Evolutionary conservation across 2,797 vertebrate genomes (phyloP).

Genomic region (Sebastes oblongus): DNA sequence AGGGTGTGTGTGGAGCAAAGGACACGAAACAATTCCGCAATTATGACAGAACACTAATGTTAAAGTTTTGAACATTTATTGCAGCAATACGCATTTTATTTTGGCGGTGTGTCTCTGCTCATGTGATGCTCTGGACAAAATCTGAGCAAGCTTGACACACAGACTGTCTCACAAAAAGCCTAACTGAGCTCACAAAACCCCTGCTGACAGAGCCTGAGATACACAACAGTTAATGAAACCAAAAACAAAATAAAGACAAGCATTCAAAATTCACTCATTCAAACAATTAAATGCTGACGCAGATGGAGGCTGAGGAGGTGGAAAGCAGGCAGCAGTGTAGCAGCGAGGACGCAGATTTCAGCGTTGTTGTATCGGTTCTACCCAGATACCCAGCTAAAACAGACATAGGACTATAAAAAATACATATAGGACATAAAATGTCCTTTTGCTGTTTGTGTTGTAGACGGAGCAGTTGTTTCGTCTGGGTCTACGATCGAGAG

Average conservation of each 20-base stretch:
- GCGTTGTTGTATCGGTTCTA: no score
- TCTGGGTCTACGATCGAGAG: slow-evolving; percentile 88
- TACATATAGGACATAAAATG: not conserved
- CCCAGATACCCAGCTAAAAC: no score
- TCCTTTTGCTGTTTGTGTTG: not conserved
- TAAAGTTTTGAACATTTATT: no score
- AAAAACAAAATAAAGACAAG: not conserved
- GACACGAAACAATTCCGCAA: no score
- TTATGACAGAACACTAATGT: no score
- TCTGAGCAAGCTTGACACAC: accelerated
- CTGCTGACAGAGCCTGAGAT: no score
- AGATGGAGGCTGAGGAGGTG: not conserved
- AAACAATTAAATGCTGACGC: accelerated
- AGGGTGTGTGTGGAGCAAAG: no score
- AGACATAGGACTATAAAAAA: not conserved
- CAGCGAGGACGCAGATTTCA: accelerated
- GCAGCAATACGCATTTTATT: not conserved
- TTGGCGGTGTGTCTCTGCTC: not conserved
- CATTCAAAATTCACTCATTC: not conserved
- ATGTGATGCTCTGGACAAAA: not conserved
- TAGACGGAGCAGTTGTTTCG: slow-evolving; percentile 98
- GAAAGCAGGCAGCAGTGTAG: no score
- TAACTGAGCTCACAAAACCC: no score
- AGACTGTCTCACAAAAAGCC: no score
- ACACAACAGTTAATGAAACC: not conserved